A percentile compares a stretch with the other conserved stretches of the same genome.
These are phyloP conservation scores for Limnephilus lunatus DNA, from an alignment of 2,888 invertebrate genomes.

Conservation along the genomic window DNA sequence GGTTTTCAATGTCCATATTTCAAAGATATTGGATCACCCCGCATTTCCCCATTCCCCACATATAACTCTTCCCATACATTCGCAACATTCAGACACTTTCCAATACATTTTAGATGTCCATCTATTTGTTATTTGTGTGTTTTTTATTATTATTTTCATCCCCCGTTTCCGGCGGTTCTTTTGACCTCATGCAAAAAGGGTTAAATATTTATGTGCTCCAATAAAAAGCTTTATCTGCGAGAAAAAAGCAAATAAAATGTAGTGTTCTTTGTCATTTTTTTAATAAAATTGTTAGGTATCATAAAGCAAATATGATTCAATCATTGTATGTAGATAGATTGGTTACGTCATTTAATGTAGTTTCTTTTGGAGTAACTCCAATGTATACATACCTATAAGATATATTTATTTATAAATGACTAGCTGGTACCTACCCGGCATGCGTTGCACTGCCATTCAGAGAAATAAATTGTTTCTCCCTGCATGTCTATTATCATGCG, in stretches of 20 bases:
- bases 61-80: conserved; percentile 44
- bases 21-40: conserved; percentile 64
- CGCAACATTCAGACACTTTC: conserved; percentile 15
- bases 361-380: no score
- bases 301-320: no score
- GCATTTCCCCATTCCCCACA: conserved; percentile 53
- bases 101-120: conserved; percentile 2
- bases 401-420: no score
- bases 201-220: not conserved
- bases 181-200: conserved; percentile 35
- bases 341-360: no score
- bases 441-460: no score
- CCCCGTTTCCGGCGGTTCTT: conserved; percentile 50
- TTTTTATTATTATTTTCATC: conserved; percentile 61
- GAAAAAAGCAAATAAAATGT: conserved; percentile 13
- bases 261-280: not conserved
- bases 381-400: no score
- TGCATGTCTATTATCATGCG: no score
- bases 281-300: no score
- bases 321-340: no score
- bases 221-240: conserved; percentile 17
- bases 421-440: no score
- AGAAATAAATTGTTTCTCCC: no score
- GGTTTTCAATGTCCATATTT: conserved; percentile 66
- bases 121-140: not conserved